Evolutionary conservation across 2,113 vertebrate species (phyloP).

Genomic region (Takifugu bimaculatus): DNA sequence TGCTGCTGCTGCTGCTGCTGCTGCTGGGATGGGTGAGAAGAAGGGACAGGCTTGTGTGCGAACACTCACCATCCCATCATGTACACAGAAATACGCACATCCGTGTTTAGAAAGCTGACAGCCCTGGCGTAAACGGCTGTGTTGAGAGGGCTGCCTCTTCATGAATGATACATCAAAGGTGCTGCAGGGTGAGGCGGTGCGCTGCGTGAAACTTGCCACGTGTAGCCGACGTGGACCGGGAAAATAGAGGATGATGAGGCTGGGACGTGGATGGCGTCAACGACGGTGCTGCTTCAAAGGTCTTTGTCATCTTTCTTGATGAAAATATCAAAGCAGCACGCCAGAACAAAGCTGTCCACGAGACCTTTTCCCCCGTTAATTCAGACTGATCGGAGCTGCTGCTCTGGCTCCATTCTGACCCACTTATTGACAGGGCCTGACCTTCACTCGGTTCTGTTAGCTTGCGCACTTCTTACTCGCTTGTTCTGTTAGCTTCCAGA

Average conservation of each 20-base stretch:
- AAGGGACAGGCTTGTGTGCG: slow-evolving; percentile 35
- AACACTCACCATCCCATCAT: not conserved
- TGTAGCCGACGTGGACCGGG: slow-evolving; percentile 43
- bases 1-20: slow-evolving; percentile 30
- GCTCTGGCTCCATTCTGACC: too few relatives aligned
- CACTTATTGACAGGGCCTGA: too few relatives aligned
- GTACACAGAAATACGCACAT: not conserved
- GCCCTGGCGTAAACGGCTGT: slow-evolving; percentile 52
- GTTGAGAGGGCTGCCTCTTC: slow-evolving; percentile 55
- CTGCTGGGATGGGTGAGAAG: slow-evolving; percentile 44
- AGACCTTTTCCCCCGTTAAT: too few relatives aligned
- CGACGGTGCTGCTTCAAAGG: too few relatives aligned
- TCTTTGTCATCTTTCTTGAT: too few relatives aligned
- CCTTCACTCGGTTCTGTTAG: too few relatives aligned
- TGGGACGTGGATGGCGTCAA: too few relatives aligned
- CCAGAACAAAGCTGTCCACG: too few relatives aligned
- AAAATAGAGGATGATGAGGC: slow-evolving; percentile 1
- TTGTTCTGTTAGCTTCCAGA: too few relatives aligned
- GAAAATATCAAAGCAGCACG: too few relatives aligned
- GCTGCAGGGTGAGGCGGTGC: slow-evolving; percentile 68
- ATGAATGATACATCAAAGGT: slow-evolving; percentile 75
- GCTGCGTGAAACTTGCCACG: slow-evolving; percentile 46
- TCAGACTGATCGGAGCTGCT: too few relatives aligned
- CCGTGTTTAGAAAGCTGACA: slow-evolving; percentile 23
- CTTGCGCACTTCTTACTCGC: too few relatives aligned